Base-by-base conservation (phyloP, 2,113 vertebrate genomes). In the Plotosus lineatus region DNA sequence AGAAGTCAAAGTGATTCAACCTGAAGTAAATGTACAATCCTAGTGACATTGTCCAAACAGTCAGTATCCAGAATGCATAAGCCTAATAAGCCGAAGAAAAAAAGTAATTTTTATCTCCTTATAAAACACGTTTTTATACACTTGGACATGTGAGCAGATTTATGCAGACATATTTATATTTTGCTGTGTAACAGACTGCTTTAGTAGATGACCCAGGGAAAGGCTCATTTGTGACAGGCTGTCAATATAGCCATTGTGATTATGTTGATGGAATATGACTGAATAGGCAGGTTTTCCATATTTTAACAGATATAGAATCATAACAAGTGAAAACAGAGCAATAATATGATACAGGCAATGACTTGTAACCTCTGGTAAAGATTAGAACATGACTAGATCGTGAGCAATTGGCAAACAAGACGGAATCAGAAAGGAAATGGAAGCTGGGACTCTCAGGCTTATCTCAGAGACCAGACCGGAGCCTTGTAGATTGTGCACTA, bases 191-290 rank as follows among this genome's bases (percentile, higher is more conserved):
- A 85, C 65, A 85, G 53, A 78, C 76, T 48, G 48, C 81, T 82
- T 19, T 76, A 46, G 69, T 66, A 84, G 73, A 75, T 28, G 48
- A 68, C 81, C 58, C 31, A 33, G 40, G 56, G 80, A 86, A 68
- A 75, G 33, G 71, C 83, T 87, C 58, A 75, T 84, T 82, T 83
- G 68, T 51, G 85, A 84, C 86, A 85, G 79, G 79, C 79, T 87
- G 88, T 89, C 88, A 81, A 86, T 87, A 82, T 63, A 65, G 81
- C 83, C 79, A 55, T 9, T 79, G 77, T 36, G 77, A 86, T 86
- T 85, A 87, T 75, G 82, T 75, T 85, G 82, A 87, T 86, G 66
- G 17, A 33, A 53, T 46, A 36, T 84, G 85, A 84, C 77, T 81
- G 71, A 38, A 38, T 33, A n/a, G 38, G 31, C 69, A 58, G 53